Conservation (phyloP, 2,113 vertebrate species). For the Carassius carassius region DNA sequence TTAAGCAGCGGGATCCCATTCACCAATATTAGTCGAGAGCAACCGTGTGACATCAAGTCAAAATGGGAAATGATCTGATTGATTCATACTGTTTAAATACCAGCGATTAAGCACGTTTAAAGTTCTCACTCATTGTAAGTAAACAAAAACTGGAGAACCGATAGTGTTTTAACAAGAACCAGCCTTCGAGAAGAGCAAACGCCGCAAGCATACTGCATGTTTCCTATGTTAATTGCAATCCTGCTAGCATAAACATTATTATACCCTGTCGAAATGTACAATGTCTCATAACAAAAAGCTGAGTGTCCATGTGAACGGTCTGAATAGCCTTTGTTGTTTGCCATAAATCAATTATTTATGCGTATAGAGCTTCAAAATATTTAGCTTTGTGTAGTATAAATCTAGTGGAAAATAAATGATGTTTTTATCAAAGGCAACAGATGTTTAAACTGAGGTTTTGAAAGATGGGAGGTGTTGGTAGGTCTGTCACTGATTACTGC, state of each 20-base stretch:
- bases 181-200: slow-evolving; percentile 57
- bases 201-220: slow-evolving; percentile 63
- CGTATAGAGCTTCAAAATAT: slow-evolving; percentile 74
- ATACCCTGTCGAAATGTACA: slow-evolving; percentile 59
- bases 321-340: slow-evolving; percentile 66
- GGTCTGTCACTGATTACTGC: slow-evolving; percentile 54
- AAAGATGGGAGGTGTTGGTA: slow-evolving; percentile 57
- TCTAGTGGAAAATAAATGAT: slow-evolving; percentile 69
- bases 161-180: slow-evolving; percentile 73
- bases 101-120: slow-evolving; percentile 65
- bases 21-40: slow-evolving; percentile 18
- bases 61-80: slow-evolving; percentile 42
- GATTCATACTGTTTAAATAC: slow-evolving; percentile 49
- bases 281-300: slow-evolving; percentile 62
- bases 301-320: slow-evolving; percentile 63
- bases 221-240: slow-evolving; percentile 71
- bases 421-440: slow-evolving; percentile 65
- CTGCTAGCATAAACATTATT: slow-evolving; percentile 75
- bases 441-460: slow-evolving; percentile 65
- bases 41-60: slow-evolving; percentile 43
- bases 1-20: not conserved
- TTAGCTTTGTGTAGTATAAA: slow-evolving; percentile 69
- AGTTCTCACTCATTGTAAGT: slow-evolving; percentile 58
- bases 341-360: slow-evolving; percentile 77
- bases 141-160: slow-evolving; percentile 70